Base-by-base conservation (phyloP, 2,113 vertebrate species). In the Cettia cetti region DNA sequence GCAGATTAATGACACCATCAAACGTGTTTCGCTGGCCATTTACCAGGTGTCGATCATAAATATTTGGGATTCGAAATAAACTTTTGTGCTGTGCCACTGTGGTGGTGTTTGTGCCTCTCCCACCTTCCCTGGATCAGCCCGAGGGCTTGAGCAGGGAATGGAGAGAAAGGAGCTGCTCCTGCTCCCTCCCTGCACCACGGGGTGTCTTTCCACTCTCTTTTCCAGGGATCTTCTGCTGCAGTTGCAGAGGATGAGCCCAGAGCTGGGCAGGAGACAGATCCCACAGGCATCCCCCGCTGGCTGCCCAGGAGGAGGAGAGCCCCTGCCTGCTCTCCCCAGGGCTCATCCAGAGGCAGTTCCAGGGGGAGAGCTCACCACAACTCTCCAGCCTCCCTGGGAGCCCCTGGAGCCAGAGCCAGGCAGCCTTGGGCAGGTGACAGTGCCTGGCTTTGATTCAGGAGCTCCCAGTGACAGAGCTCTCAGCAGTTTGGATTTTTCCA, bases 211-310 rank as follows among this genome's bases (percentile, higher is more conserved):
- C 17, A 2, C 22, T 19, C 10, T 3, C 30, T 26, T 33, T 15
- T 31, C 28, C 45, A 26, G 40, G 66, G 27, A 50, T 82, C 47
- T 15, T 0, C 45, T 22, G 9, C n/a, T 33, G 50, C 69, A 20
- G 0, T 8, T 17, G 49, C 1, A 7, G 28, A 0, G 3, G 35
- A 56, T 33, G 24, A 61, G 54, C 37, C 37, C 81, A 24, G 61
- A 33, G 44, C 2, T 5, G 1, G 77, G 49, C 6, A n/a, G 3
- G 6, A 54, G 56, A 8, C 0, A 4, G 6, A 40, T 2, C 10
- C 23, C 72, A 3, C 37, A 1, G 11, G 33, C 1, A 20, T 8
- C 17, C 1, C 21, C 21, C 1, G 1, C 27, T 11, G 20, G 15
- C 78, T 17, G 56, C 44, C 39, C 31, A 49, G 68, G 53, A 23